These are phyloP conservation scores for Epicampocera succincta DNA, from an alignment of 2,888 invertebrate species.

Conservation along the genomic window DNA sequence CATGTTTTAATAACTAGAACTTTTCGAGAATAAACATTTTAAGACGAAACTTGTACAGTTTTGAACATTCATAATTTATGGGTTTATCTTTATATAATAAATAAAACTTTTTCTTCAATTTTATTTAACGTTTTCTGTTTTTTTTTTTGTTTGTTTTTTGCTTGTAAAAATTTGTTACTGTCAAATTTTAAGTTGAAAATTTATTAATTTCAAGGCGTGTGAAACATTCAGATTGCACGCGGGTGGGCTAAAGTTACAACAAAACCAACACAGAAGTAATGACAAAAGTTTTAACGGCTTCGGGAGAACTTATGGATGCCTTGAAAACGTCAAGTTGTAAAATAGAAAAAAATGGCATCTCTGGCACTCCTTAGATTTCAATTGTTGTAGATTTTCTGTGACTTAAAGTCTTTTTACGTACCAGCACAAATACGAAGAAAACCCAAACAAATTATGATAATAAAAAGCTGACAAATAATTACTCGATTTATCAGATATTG, in stretches of 20 bases:
- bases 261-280: conserved; percentile 21
- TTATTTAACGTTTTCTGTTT: background rate
- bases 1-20: conserved; percentile 17
- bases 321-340: background rate
- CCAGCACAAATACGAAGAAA: too few relatives aligned
- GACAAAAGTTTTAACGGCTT: conserved; percentile 58
- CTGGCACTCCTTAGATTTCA: too few relatives aligned
- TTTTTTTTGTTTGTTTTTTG: too few relatives aligned
- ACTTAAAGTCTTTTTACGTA: too few relatives aligned
- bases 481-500: too few relatives aligned
- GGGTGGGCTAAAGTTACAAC: background rate
- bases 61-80: conserved; percentile 19
- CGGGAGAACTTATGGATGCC: conserved; percentile 5
- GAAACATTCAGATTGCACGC: too few relatives aligned
- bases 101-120: conserved; percentile 8
- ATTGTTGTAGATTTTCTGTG: too few relatives aligned
- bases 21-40: conserved; percentile 30
- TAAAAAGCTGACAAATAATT: too few relatives aligned
- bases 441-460: too few relatives aligned
- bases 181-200: background rate
- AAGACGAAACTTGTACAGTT: background rate
- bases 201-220: too few relatives aligned
- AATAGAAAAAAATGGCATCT: too few relatives aligned
- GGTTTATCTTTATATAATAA: background rate
- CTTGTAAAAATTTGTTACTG: too few relatives aligned